Evolutionary conservation across 1,140 invertebrate genomes (phyloP), one percentile per base, ranked within the genome.

Genomic region (Paraescarpia echinospica): DNA sequence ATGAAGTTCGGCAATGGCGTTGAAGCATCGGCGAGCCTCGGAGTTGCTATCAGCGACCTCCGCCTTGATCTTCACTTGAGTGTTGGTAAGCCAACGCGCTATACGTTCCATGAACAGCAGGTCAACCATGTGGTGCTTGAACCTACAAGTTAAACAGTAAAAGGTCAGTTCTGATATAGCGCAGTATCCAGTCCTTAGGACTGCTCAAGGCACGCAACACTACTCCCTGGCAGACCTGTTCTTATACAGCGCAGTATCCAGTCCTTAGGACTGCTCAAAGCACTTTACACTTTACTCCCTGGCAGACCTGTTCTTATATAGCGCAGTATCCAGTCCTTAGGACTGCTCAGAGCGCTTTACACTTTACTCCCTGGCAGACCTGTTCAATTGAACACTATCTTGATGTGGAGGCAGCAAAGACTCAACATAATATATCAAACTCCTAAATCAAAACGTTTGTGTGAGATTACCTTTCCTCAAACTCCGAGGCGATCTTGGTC

Each of bases 91-190:
- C 95, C 95, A 96, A 35, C 96, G 93, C 1, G 95, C 94, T 2
- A 96, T 95, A 93, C 94, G 95, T 94, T 96, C 96, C 95, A 96
- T 96, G 92, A 96, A 96, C 22, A 95, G 94, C 89, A 96, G 94
- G 92, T 96, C 96, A 93, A 95, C 95, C 94, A 96, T 95, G 93
- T 96, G 96, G 93, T 95, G 95, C 93, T 96, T 96, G 92, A 96
- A 96, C 92, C 96, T 96, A 93, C 59, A 8, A 51, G 48, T 51
- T 51, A 51, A 51, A 51, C 8, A 51, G 48, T 51, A 51, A 48
- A n/a, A 34, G 33, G 35, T 27, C 31, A 89, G 48, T 92, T 88
- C 18, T 59, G 6, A 92, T 2, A 33, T 14, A 41, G 41, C 41
- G 89, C 9, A 89, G 27, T 33, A 41, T 27, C 35, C 14, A 4